phyloP scores from a whole-genome alignment of 2,113 vertebrate species.

The Hystrix cristata region DNA sequence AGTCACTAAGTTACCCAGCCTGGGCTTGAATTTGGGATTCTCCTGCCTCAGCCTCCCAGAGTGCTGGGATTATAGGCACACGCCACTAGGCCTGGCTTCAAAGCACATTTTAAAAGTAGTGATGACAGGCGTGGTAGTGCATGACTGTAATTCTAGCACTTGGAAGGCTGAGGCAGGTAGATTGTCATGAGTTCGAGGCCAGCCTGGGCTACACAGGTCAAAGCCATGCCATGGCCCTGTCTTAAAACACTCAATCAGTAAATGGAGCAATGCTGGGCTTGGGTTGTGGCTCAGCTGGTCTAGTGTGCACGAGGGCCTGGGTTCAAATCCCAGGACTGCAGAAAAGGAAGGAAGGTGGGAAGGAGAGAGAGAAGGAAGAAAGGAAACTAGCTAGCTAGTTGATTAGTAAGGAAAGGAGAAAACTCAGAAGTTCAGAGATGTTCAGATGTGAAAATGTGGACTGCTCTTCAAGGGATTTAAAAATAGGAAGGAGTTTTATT shows the following conservation, averaged over 20 bases:
- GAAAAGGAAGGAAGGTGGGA: neutral
- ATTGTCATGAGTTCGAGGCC: neutral
- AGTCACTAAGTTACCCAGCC: neutral
- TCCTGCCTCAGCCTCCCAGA: neutral
- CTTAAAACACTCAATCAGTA: neutral
- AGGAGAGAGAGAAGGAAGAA: neutral
- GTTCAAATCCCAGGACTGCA: neutral
- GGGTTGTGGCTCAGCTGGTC: neutral
- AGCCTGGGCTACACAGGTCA: neutral
- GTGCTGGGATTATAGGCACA: neutral
- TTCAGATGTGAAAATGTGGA: neutral
- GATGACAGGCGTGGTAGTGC: neutral
- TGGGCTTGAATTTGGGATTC: neutral
- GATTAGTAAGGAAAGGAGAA: neutral
- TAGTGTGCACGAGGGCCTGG: neutral
- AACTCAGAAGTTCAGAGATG: neutral
- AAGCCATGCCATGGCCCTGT: neutral
- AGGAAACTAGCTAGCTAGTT: neutral
- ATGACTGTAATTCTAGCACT: neutral
- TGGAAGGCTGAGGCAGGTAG: neutral
- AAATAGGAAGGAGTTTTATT: neutral
- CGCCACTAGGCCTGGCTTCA: neutral
- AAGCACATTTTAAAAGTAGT: neutral
- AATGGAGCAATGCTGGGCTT: neutral
- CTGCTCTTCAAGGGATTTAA: neutral